Percentiles rank a stretch among this genome's conserved stretches.
These are phyloP conservation scores for Chrysotoxum bicinctum DNA, from an alignment of 2,888 invertebrate genomes.

Conservation along the genomic window DNA sequence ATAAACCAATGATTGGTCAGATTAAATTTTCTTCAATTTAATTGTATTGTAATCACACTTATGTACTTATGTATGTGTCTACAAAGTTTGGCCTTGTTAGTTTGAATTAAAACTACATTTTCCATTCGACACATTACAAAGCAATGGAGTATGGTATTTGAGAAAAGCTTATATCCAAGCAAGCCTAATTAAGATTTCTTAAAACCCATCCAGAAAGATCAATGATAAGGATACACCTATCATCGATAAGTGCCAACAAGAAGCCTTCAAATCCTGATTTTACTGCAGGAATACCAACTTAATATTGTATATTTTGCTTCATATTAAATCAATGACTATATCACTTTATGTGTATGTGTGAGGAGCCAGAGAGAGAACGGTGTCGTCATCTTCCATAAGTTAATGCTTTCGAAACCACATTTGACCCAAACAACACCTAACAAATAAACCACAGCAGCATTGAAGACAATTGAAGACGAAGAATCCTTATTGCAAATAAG, in stretches of 20 bases:
- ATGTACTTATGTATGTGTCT: no score
- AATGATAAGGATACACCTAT: background rate
- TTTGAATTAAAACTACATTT: no score
- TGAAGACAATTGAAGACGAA: slow-evolving; percentile 52
- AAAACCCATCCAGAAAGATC: background rate
- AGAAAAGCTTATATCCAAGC: background rate
- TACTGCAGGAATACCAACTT: slow-evolving; percentile 12
- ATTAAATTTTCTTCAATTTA: no score
- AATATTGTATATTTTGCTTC: slow-evolving; percentile 26
- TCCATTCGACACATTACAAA: background rate
- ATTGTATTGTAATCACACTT: no score
- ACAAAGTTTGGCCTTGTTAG: no score
- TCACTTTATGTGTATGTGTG: slow-evolving; percentile 4
- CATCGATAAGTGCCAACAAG: background rate
- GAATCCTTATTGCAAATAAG: slow-evolving; percentile 61
- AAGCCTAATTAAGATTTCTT: background rate
- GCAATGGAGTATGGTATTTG: background rate
- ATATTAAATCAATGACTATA: slow-evolving; percentile 41
- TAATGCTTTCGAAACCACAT: slow-evolving; percentile 35
- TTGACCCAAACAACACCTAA: slow-evolving; percentile 47
- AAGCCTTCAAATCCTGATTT: slow-evolving; percentile 16
- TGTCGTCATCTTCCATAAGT: background rate
- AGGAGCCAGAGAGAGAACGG: background rate
- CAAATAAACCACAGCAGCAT: slow-evolving; percentile 17
- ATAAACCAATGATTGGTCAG: no score